These are phyloP conservation scores for Microcebus murinus DNA, from an alignment of 2,113 vertebrate species.

Conservation along the genomic window DNA sequence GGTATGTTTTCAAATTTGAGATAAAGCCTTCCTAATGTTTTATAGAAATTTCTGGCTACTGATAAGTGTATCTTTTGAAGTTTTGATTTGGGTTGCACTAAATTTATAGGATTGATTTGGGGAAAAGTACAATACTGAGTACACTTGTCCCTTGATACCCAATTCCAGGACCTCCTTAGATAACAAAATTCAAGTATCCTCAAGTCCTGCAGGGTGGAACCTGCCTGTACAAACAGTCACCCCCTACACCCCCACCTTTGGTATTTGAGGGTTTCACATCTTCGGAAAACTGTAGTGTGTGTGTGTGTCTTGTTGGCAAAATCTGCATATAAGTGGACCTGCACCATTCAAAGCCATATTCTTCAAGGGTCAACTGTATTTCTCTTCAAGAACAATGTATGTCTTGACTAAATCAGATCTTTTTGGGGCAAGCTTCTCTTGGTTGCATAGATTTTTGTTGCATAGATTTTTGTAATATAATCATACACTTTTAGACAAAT, in stretches of 20 bases:
- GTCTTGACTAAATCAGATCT: background rate
- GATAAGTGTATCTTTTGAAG: background rate
- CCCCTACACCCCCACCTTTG: background rate
- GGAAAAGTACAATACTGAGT: background rate
- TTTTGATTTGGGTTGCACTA: background rate
- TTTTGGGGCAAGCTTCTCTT: background rate
- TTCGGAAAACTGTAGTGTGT: background rate
- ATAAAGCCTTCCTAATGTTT: background rate
- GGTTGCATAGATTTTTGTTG: background rate
- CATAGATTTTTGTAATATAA: background rate
- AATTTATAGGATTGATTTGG: background rate
- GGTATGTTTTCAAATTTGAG: background rate
- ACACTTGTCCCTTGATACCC: background rate
- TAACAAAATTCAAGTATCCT: background rate
- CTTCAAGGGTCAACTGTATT: background rate
- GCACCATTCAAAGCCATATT: background rate
- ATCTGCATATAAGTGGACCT: background rate
- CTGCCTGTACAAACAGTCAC: background rate
- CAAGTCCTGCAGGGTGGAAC: background rate
- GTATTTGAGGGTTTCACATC: background rate
- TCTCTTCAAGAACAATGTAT: background rate
- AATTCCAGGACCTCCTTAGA: background rate
- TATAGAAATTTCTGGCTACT: background rate
- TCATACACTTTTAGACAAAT: background rate
- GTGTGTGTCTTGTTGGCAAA: background rate